Percentiles rank a stretch among this genome's conserved stretches.
Conservation (phyloP, 2,888 invertebrate species). For the Sphaerophoria taeniata region DNA sequence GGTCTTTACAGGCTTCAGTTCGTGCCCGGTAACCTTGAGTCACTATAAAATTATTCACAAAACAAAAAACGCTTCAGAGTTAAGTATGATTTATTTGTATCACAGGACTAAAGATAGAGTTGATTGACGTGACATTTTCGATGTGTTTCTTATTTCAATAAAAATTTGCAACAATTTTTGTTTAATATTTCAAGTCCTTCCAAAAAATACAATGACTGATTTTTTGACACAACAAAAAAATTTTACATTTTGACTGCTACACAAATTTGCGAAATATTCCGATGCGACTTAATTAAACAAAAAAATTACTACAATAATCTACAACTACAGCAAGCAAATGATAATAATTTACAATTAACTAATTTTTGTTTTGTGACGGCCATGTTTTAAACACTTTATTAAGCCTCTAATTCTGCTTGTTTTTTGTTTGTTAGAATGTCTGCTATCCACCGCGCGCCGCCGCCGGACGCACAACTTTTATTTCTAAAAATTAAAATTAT, state of each 20-base stretch:
- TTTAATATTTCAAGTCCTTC: too few species aligned
- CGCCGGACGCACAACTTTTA: background rate
- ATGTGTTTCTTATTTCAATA: background rate
- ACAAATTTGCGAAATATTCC: too few species aligned
- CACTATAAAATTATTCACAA: background rate
- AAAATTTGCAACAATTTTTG: background rate
- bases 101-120: conserved; percentile 29
- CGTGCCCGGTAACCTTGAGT: background rate
- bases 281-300: conserved; percentile 28
- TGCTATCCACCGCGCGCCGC: background rate
- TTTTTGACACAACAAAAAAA: too few species aligned
- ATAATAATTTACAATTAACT: conserved; percentile 52
- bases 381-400: conserved; percentile 21
- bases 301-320: conserved; percentile 44
- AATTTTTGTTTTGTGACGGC: conserved; percentile 39
- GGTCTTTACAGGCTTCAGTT: background rate
- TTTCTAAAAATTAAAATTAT: background rate
- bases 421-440: background rate
- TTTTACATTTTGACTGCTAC: too few species aligned
- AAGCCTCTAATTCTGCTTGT: conserved; percentile 9
- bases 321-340: conserved; percentile 43
- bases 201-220: too few species aligned
- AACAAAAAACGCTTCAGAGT: background rate
- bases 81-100: conserved; percentile 34
- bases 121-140: conserved; percentile 28